These are phyloP conservation scores for Halichoerus grypus DNA, from an alignment of 2,113 vertebrate genomes.

Conservation along the genomic window DNA sequence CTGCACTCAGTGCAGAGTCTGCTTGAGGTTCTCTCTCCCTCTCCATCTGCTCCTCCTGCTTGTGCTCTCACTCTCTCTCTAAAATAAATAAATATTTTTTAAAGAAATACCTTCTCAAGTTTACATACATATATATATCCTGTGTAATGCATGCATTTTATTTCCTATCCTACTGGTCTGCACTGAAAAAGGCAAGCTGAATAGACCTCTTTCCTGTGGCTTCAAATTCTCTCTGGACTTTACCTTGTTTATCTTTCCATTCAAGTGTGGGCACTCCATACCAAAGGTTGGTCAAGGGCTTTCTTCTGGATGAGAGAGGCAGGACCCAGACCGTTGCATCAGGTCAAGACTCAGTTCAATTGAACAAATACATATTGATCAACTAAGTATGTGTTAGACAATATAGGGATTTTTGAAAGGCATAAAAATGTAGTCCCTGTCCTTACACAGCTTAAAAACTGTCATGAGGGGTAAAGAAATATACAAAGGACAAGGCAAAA, in stretches of 20 bases:
- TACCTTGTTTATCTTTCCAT: neutral
- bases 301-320: neutral
- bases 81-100: neutral
- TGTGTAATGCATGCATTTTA: neutral
- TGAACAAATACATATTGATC: neutral
- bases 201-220: neutral
- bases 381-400: neutral
- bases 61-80: neutral
- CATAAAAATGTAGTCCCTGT: neutral
- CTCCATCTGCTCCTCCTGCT: neutral
- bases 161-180: neutral
- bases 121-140: neutral
- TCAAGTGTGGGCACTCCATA: neutral
- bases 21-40: neutral
- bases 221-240: neutral
- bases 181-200: neutral
- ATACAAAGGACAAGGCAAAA: neutral
- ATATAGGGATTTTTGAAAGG: neutral
- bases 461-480: neutral
- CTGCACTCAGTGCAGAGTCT: neutral
- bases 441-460: neutral
- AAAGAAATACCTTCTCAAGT: neutral
- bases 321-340: neutral
- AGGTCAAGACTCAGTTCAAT: neutral
- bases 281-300: neutral